Evolutionary conservation across 2,797 vertebrate species (phyloP), one percentile per base, ranked within the genome.

Genomic region (Otolemur crassicaudatus): DNA sequence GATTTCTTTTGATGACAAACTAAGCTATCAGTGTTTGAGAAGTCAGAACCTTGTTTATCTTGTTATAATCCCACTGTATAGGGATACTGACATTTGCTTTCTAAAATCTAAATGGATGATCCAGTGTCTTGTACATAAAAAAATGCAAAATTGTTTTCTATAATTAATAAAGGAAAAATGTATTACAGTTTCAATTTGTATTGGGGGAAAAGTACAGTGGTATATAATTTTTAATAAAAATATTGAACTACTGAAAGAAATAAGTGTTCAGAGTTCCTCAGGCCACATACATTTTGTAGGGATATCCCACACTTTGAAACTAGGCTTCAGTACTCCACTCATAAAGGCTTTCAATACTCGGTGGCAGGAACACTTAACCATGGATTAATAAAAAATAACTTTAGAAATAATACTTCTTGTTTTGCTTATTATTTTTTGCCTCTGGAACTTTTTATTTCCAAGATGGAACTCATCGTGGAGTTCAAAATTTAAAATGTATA

Each of bases 371-470:
- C n/a, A 69, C 79, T 79, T 96, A 70, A 85, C 20, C 82, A 72
- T n/a, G 17, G 1, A 0, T 27, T 49, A 91, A 81, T 56, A 80
- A 53, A 56, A 84, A 79, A 79, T 37, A 75, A 82, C 9, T 89
- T 85, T 27, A 80, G 63, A 92, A 95, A 49, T 70, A 75, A 82
- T 12, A 53, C 4, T 72, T 95, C 76, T 89, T 91, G 14, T 49
- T 94, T 92, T 70, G 34, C 12, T 92, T 85, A 69, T 69, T 60
- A 53, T 90, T 90, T 80, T 61, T 89, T 34, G 27, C 25, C 77
- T 89, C 96, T 60, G 20, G 23, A 96, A 90, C 84, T 72, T 63
- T 75, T 88, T 94, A 29, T 86, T 96, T 97, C 29, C 40, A 95
- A 81, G 94, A 93, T 46, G 13, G 7, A 79, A 94, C 13, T 80